Percentiles rank a stretch among this genome's conserved stretches.
Evolutionary conservation across 2,888 invertebrate genomes (phyloP).

Genomic region (Eurois occulta): DNA sequence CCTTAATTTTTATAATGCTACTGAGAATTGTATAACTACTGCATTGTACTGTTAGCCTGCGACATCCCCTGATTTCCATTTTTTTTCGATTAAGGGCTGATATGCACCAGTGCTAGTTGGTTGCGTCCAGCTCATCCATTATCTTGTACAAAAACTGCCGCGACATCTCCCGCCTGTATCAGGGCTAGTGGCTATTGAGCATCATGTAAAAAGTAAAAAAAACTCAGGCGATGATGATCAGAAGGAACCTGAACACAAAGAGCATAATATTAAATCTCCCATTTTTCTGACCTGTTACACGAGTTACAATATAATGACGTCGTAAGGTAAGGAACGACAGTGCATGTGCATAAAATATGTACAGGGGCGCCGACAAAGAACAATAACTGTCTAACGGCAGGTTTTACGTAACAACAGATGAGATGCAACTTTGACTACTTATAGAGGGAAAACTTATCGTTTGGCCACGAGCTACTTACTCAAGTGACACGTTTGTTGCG

Average conservation of each 20-base stretch:
- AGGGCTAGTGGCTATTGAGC: background rate
- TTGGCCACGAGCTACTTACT: background rate
- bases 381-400: slow-evolving; percentile 57
- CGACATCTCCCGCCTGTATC: background rate
- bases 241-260: background rate
- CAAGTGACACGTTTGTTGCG: background rate
- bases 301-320: slow-evolving; percentile 48
- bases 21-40: background rate
- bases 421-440: slow-evolving; percentile 31
- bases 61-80: background rate
- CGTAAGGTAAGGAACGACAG: slow-evolving; percentile 55
- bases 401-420: slow-evolving; percentile 37
- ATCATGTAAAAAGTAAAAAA: background rate
- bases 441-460: background rate
- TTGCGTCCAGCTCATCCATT: background rate
- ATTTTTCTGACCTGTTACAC: slow-evolving; percentile 29
- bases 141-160: background rate
- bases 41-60: background rate
- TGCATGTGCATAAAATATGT: slow-evolving; percentile 66
- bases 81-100: background rate
- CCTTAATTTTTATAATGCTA: background rate
- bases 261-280: slow-evolving; percentile 22
- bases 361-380: slow-evolving; percentile 60
- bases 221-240: background rate
- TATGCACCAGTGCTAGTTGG: background rate